phyloP scores from a whole-genome alignment of 2,888 invertebrate species.

The Luffia ferchaultella region DNA sequence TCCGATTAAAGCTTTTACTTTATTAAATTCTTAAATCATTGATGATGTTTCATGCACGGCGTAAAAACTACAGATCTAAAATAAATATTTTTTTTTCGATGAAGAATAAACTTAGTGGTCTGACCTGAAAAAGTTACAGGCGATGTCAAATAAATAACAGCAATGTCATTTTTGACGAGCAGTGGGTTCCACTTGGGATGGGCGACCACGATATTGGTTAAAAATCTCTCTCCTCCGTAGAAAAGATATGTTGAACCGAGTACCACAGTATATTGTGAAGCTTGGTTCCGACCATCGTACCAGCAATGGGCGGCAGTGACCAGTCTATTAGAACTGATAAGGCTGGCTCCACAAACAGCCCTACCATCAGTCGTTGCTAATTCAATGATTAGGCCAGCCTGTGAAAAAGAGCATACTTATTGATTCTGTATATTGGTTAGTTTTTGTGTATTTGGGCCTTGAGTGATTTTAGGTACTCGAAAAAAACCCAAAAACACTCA shows the following conservation, averaged over 20 bases:
- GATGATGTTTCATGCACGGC: too few relatives aligned
- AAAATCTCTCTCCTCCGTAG: conserved; percentile 27
- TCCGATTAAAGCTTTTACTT: too few relatives aligned
- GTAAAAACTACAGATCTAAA: too few relatives aligned
- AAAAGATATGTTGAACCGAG: conserved; percentile 29
- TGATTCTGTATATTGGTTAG: too few relatives aligned
- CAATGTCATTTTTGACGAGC: conserved; percentile 30
- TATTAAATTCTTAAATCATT: too few relatives aligned
- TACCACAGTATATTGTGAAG: conserved; percentile 5
- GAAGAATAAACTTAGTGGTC: too few relatives aligned
- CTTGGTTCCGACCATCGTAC: conserved; percentile 31
- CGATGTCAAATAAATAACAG: conserved; percentile 25
- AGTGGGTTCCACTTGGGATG: conserved; percentile 30
- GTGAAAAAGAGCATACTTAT: conserved; percentile 2
- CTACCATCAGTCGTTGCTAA: conserved; percentile 10
- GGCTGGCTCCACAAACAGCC: conserved; percentile 34
- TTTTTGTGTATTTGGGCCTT: too few relatives aligned
- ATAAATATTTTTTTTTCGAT: too few relatives aligned
- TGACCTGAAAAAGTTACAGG: conserved; percentile 13
- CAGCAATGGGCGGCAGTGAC: conserved; percentile 35
- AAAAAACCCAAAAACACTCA: too few relatives aligned
- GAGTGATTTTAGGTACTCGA: too few relatives aligned
- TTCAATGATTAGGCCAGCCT: conserved; percentile 26
- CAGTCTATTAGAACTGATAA: conserved; percentile 23
- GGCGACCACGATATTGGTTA: conserved; percentile 21